These are phyloP conservation scores for Tretioscincus oriximinensis DNA, from an alignment of 2,113 vertebrate species.

Conservation along the genomic window DNA sequence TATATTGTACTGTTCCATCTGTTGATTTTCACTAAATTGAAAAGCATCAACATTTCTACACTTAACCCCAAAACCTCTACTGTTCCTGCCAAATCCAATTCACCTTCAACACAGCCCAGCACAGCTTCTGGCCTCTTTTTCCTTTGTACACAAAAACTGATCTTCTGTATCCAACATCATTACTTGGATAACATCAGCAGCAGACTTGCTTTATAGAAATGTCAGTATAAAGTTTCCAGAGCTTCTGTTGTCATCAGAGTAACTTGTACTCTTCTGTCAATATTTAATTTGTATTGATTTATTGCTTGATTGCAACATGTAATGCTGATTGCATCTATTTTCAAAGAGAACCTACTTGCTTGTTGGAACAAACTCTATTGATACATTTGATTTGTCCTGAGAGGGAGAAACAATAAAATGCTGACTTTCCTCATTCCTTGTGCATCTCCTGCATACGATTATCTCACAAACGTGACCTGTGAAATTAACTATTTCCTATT, in stretches of 20 bases:
- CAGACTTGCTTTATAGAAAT: constrained; percentile 21
- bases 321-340: constrained; percentile 49
- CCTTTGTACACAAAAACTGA: constrained; percentile 17
- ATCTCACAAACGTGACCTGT: constrained; percentile 4
- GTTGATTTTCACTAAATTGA: constrained; percentile 30
- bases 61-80: constrained; percentile 24
- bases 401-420: constrained; percentile 41
- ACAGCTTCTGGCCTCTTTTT: constrained; percentile 2
- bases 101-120: neutral
- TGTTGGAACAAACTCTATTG: constrained; percentile 47
- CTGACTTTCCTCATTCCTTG: constrained; percentile 41
- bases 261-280: constrained; percentile 47
- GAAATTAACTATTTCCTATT: neutral
- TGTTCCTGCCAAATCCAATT: constrained; percentile 42
- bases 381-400: constrained; percentile 44
- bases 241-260: constrained; percentile 16
- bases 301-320: constrained; percentile 43
- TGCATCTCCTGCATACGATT: constrained; percentile 14
- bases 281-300: constrained; percentile 63
- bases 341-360: constrained; percentile 39
- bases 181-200: constrained; percentile 20
- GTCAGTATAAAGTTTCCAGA: constrained; percentile 23
- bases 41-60: constrained; percentile 8
- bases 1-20: neutral
- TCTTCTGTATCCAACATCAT: neutral